phyloP scores from a whole-genome alignment of 2,113 vertebrate species.

The Australoheros scitulus region DNA sequence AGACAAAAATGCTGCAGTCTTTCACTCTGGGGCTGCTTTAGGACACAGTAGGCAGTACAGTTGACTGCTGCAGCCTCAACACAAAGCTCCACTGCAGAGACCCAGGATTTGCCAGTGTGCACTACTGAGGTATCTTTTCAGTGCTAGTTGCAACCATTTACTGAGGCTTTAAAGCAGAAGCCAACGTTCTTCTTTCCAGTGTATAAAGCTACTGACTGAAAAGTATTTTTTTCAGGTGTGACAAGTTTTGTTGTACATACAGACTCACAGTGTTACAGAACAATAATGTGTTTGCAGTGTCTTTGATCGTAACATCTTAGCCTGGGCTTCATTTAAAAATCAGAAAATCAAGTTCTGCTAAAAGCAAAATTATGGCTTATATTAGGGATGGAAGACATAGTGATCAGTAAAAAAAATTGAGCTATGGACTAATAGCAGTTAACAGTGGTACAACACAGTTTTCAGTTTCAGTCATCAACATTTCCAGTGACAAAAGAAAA shows the following conservation, averaged over 20 bases:
- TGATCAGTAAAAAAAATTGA: conserved; percentile 34
- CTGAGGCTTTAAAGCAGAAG: conserved; percentile 28
- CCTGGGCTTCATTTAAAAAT: conserved; percentile 7
- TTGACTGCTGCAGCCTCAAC: conserved; percentile 34
- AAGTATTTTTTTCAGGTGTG: conserved; percentile 36
- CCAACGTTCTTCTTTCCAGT: conserved; percentile 43
- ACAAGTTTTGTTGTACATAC: conserved; percentile 43
- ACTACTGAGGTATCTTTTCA: conserved; percentile 71
- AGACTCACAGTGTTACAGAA: conserved; percentile 18
- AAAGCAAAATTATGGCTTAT: conserved; percentile 26
- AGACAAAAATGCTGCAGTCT: conserved; percentile 18
- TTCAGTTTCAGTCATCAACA: conserved; percentile 45
- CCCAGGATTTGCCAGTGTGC: conserved; percentile 59
- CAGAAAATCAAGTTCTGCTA: not conserved
- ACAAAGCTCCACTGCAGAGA: conserved; percentile 47
- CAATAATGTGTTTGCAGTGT: conserved; percentile 9
- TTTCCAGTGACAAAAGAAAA: conserved; percentile 47
- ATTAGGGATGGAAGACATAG: conserved; percentile 30
- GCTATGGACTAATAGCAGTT: conserved; percentile 30
- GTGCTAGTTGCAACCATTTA: conserved; percentile 41
- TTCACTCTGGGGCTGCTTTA: conserved; percentile 8
- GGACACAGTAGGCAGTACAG: conserved; percentile 24
- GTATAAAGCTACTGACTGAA: conserved; percentile 42
- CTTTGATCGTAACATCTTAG: conserved; percentile 4
- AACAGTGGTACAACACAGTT: conserved; percentile 21